Evolutionary conservation across 2,888 invertebrate species (phyloP), one percentile per base, ranked within the genome.

Genomic region (Leptopilina drosophilae): DNA sequence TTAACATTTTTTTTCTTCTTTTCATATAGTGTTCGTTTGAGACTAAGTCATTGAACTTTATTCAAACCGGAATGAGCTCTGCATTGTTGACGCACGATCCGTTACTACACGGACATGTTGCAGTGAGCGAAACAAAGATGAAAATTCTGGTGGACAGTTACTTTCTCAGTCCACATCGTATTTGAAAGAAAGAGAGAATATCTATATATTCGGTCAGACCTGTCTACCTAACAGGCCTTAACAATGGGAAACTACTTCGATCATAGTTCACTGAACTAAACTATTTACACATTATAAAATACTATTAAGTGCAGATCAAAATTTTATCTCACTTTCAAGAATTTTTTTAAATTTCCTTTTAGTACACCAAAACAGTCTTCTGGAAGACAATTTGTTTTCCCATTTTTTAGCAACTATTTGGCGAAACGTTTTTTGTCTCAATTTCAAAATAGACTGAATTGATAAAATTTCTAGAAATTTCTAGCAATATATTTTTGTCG

Each of bases 51-150:
- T 73, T 73, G 73, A 73, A 73, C 73, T 73, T 73, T 73, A 73
- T 73, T 73, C 73, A 73, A 73, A 73, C 73, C 73, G 73, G 73
- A 73, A 73, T 73, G 73, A 73, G 73, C 73, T 73, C 73, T 53
- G 56, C 73, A 73, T 73, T 73, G 73, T 73, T 69, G 69, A 69
- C 69, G 69, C 69, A 69, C 69, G 73, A 73, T 73, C 73, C 73
- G 73, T 73, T 73, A 73, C 26, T 56, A 56, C 26, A 73, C 33
- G 33, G 56, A 40, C 73, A 73, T 73, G 73, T 73, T 56, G 56
- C 73, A 73, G 56, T 73, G 73, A 73, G 56, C 56, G 73, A 73
- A 73, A 56, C 73, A 73, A 73, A 73, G 73, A 56, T 73, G 73
- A 73, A 73, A 73, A 56, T 73, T 73, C 73, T 33, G 73, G 73